Conservation (phyloP, 2,113 vertebrate genomes). For the Chrysochloris asiatica region DNA sequence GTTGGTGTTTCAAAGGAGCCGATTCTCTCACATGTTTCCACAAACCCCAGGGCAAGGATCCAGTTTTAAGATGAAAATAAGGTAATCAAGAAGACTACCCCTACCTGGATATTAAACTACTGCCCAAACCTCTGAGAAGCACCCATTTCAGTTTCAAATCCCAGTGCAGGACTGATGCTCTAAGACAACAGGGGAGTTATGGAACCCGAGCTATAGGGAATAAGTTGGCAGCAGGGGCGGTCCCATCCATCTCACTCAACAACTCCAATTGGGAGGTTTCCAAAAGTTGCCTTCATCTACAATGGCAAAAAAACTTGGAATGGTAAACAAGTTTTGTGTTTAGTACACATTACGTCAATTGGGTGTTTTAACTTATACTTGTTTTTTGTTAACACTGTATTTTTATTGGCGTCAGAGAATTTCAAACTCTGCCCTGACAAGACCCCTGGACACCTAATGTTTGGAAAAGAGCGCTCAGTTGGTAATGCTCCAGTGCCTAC, state of each 20-base stretch:
- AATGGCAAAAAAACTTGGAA: background rate
- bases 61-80: background rate
- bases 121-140: accelerated
- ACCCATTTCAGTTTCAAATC: background rate
- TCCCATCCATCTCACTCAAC: background rate
- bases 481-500: too few relatives aligned
- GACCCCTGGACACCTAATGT: too few relatives aligned
- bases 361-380: background rate
- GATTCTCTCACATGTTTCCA: background rate
- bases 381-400: background rate
- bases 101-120: background rate
- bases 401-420: background rate
- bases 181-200: background rate
- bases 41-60: background rate
- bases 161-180: background rate
- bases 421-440: background rate
- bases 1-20: too few relatives aligned
- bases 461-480: background rate
- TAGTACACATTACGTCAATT: background rate
- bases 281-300: background rate
- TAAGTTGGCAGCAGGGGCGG: too few relatives aligned
- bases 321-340: background rate
- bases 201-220: background rate
- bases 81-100: background rate
- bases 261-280: background rate